These are phyloP conservation scores for Phycodurus eques DNA, from an alignment of 2,113 vertebrate species.

Conservation along the genomic window DNA sequence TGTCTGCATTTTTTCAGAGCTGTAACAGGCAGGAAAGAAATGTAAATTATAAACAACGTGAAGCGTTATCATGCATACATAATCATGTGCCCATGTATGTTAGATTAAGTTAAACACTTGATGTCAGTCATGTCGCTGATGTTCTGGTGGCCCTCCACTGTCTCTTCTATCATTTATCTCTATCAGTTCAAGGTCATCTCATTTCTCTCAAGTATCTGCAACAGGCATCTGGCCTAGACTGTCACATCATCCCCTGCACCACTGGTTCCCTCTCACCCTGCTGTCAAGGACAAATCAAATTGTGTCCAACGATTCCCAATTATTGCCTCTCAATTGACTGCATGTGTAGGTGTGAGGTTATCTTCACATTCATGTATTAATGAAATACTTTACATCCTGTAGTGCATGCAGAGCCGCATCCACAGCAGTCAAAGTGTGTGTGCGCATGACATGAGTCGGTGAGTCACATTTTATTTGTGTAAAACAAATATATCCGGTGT, in stretches of 20 bases:
- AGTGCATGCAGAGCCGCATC: conserved; percentile 18
- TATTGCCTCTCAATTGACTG: conserved; percentile 35
- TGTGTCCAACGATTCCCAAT: conserved; percentile 78
- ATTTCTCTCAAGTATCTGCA: conserved; percentile 64
- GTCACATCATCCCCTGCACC: conserved; percentile 47
- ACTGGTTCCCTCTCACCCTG: conserved; percentile 34
- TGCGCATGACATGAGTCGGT: conserved; percentile 32
- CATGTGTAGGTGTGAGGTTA: background rate
- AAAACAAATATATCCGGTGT: background rate
- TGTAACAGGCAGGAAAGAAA: background rate
- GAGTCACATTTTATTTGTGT: conserved; percentile 18
- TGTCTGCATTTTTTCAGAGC: no score
- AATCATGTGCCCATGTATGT: conserved; percentile 13
- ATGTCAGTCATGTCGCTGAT: conserved; percentile 33
- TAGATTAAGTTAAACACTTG: conserved; percentile 35
- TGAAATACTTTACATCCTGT: conserved; percentile 29
- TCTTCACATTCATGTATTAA: conserved; percentile 28
- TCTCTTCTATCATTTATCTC: conserved; percentile 54
- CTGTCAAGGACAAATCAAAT: conserved; percentile 87
- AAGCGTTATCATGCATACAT: background rate
- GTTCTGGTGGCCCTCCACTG: conserved; percentile 33
- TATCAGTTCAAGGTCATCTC: conserved; percentile 59
- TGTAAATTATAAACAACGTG: background rate
- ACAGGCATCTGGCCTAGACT: conserved; percentile 59
- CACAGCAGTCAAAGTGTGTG: conserved; percentile 4